Evolutionary conservation across 1,140 invertebrate genomes (phyloP).

Genomic region (Dendroctonus valens): DNA sequence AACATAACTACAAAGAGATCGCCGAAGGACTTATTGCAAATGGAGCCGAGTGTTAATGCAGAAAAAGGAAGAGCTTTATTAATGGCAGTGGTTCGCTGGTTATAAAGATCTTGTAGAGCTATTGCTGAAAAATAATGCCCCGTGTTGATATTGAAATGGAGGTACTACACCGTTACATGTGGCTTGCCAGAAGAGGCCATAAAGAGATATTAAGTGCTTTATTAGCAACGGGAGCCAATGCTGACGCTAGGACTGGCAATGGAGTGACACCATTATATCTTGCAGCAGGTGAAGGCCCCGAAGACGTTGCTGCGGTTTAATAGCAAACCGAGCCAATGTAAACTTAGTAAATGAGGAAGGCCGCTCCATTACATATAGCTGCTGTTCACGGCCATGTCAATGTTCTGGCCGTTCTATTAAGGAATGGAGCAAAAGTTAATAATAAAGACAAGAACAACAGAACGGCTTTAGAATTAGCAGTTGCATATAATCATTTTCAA

Average conservation of each 20-base stretch:
- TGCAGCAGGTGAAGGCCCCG: background rate
- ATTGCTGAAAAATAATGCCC: too few species aligned
- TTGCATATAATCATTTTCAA: constrained; percentile 70
- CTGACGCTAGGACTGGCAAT: background rate
- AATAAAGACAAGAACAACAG: constrained; percentile 24
- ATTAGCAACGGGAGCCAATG: background rate
- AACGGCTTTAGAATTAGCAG: constrained; percentile 39
- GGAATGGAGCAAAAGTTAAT: constrained; percentile 30
- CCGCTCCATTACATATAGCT: constrained; percentile 52
- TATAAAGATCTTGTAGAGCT: background rate
- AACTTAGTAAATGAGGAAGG: constrained; percentile 50
- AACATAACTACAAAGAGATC: constrained; percentile 45
- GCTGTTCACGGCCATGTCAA: constrained; percentile 72
- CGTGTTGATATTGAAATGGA: too few species aligned
- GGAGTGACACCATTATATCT: background rate
- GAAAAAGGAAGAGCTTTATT: background rate
- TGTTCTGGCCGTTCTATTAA: constrained; percentile 33
- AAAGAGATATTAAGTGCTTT: background rate
- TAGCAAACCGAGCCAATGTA: constrained; percentile 47
- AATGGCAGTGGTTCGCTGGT: background rate
- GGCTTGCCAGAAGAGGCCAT: background rate
- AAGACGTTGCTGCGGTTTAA: constrained; percentile 5
- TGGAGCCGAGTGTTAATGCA: background rate
- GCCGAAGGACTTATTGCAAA: constrained; percentile 31
- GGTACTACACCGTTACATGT: too few species aligned